Base-by-base conservation (phyloP, 2,888 invertebrate genomes). In the Diadegma fenestrale region DNA sequence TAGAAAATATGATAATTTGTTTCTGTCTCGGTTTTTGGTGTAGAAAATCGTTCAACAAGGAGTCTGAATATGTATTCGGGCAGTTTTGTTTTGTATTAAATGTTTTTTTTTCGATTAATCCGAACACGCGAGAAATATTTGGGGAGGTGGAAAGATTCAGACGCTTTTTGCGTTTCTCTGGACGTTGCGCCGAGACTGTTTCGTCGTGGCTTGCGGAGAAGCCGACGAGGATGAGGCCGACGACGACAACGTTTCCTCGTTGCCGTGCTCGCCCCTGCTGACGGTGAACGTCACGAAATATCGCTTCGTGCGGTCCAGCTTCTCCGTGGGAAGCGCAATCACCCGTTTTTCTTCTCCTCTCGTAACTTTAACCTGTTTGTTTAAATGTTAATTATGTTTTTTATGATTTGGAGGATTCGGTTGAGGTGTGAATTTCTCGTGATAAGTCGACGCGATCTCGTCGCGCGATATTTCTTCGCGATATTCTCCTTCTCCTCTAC, bases 251-350 rank as follows among this genome's bases (percentile, higher is more conserved):
- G 66, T 91, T 87, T 91, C 92, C 71, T 88, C 87, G 83, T 86
- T 85, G 81, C 80, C 86, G 68, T 48, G 95, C 94, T 41, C 95
- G 95, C 95, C 95, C 73, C 97, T 97, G 94, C 97, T 97, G 4
- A 98, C 98, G 43, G 98, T 98, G 92, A 98, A 98, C 72, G 98
- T 98, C 84, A 98, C 98, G 94, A 98, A 98, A 94, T 98, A 98
- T 92, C 97, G 95, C 94, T 98, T 98, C 93, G 97, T 97, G 92
- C 97, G 97, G 93, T 98, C 98, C 90, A 98, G 94, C 92, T 96
- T 96, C 91, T 98, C 97, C 26, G 98, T 97, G 76, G 98, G 98
- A 93, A 98, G 95, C 90, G 98, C 97, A 92, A 98, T 98, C 88
- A 98, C 95, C 93, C 98, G 97, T 92, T 97, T 97, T 91, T 97